A percentile compares a stretch with the other conserved stretches of the same genome.
These are phyloP conservation scores for Slavum lentiscoides DNA, from an alignment of 2,888 invertebrate genomes.

Conservation along the genomic window DNA sequence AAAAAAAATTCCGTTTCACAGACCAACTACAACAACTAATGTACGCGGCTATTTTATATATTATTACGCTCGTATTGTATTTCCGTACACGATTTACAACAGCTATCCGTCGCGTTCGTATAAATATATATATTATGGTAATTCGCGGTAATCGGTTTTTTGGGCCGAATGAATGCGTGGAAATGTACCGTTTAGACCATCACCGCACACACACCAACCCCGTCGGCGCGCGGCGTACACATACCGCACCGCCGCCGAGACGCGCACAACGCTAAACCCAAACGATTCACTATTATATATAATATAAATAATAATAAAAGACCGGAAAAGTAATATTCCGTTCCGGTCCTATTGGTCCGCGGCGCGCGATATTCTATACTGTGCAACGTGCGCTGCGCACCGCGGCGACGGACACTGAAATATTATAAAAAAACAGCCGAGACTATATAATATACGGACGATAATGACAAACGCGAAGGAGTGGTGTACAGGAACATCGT, in stretches of 20 bases:
- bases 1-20: background rate
- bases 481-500: too few species aligned
- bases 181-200: background rate
- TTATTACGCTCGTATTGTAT: background rate
- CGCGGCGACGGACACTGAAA: too few species aligned
- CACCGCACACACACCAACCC: too few species aligned
- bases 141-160: constrained; percentile 25
- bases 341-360: background rate
- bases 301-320: constrained; percentile 7
- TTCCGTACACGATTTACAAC: constrained; percentile 15
- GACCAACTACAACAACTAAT: background rate
- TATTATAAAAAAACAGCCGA: too few species aligned
- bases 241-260: background rate
- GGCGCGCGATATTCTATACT: background rate
- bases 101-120: background rate
- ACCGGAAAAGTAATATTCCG: constrained; percentile 29
- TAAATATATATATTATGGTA: constrained; percentile 7
- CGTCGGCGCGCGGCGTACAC: too few species aligned
- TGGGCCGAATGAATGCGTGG: background rate
- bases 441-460: too few species aligned
- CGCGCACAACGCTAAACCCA: background rate
- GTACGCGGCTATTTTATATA: background rate
- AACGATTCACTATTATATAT: constrained; percentile 9
- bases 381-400: background rate
- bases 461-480: too few species aligned